Evolutionary conservation across 2,888 invertebrate genomes (phyloP).

Genomic region (Cyrtodaria siliqua): DNA sequence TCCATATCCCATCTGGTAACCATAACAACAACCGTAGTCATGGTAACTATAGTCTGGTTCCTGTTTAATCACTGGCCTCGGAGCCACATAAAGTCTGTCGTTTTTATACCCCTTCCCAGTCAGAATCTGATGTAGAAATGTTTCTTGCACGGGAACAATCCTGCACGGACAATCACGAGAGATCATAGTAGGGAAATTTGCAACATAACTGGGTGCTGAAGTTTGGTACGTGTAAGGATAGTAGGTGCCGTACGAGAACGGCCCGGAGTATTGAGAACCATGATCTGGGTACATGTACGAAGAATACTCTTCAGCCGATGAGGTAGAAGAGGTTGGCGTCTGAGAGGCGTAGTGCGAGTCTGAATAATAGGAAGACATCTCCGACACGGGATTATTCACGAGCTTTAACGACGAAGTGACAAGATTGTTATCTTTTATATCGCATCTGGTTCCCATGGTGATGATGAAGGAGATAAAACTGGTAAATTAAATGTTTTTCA

Average conservation of each 20-base stretch:
- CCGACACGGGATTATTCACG: slow-evolving; percentile 60
- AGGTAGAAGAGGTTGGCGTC: slow-evolving; percentile 14
- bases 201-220: neutral
- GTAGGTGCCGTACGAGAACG: slow-evolving; percentile 56
- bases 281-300: slow-evolving; percentile 34
- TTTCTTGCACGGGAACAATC: slow-evolving; percentile 67
- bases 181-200: slow-evolving; percentile 6
- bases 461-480: too few relatives aligned
- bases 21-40: slow-evolving; percentile 67
- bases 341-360: slow-evolving; percentile 21
- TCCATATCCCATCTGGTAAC: slow-evolving; percentile 46
- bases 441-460: slow-evolving; percentile 40
- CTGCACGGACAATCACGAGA: slow-evolving; percentile 67
- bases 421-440: slow-evolving; percentile 58
- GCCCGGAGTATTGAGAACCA: slow-evolving; percentile 20
- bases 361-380: slow-evolving; percentile 45
- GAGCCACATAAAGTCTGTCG: slow-evolving; percentile 66
- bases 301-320: slow-evolving; percentile 24
- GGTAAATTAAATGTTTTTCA: too few relatives aligned
- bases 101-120: slow-evolving; percentile 80
- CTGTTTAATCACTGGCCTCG: slow-evolving; percentile 65
- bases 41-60: slow-evolving; percentile 58
- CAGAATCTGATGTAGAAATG: slow-evolving; percentile 79
- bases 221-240: slow-evolving; percentile 35
- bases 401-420: slow-evolving; percentile 64